These are phyloP conservation scores for Drosophila athabasca DNA, from an alignment of 1,140 invertebrate genomes.

Conservation along the genomic window DNA sequence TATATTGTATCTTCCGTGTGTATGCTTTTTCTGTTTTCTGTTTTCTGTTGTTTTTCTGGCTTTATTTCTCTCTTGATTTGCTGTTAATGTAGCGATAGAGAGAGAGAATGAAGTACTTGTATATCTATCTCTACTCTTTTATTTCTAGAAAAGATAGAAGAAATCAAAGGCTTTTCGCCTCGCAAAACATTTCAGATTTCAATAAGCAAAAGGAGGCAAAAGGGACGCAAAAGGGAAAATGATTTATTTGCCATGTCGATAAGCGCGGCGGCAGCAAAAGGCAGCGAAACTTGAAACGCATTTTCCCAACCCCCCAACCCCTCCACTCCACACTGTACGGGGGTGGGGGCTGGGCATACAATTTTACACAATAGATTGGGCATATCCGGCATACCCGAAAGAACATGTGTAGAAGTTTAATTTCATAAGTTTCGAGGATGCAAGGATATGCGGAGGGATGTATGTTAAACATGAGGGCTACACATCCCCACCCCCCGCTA, in stretches of 20 bases:
- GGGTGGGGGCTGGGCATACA: constrained; percentile 61
- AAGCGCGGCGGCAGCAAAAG: constrained; percentile 35
- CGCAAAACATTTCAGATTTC: constrained; percentile 63
- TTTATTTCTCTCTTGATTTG: neutral
- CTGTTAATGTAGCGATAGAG: no score
- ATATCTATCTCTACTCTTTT: constrained; percentile 24
- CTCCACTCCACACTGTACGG: constrained; percentile 14
- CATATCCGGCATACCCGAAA: constrained; percentile 56
- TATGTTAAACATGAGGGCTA: constrained; percentile 73
- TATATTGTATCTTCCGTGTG: constrained; percentile 29
- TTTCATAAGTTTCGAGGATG: constrained; percentile 71
- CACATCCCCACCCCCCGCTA: constrained; percentile 3
- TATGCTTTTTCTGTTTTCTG: constrained; percentile 6
- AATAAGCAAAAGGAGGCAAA: constrained; percentile 50
- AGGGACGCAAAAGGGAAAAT: constrained; percentile 41
- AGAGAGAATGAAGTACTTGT: neutral
- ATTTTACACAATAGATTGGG: constrained; percentile 79
- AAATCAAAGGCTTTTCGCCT: constrained; percentile 65
- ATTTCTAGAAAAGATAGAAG: constrained; percentile 58
- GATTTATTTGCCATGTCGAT: constrained; percentile 79
- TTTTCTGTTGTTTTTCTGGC: constrained; percentile 23
- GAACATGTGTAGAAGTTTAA: constrained; percentile 81
- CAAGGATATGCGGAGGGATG: constrained; percentile 10
- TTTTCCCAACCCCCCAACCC: neutral
- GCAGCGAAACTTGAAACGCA: constrained; percentile 66